Conservation (phyloP, 2,888 invertebrate genomes). For the Euspilapteryx auroguttella region DNA sequence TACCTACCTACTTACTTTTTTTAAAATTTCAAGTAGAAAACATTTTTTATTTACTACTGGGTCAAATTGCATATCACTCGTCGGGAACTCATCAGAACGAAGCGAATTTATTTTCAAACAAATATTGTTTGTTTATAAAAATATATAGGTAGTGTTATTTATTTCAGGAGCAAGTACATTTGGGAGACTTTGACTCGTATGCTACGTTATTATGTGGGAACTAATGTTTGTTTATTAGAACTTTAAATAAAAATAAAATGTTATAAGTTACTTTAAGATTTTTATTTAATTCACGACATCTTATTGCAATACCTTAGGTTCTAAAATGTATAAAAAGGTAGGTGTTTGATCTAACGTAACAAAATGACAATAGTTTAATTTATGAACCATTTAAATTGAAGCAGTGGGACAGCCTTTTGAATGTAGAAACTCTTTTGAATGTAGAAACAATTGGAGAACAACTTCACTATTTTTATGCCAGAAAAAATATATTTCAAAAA, state of each 20-base stretch:
- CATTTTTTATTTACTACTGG: background rate
- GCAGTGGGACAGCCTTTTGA: no score
- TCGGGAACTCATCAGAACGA: no score
- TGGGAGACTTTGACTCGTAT: constrained; percentile 65
- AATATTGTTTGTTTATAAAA: no score
- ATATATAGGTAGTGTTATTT: no score
- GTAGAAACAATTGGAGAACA: no score
- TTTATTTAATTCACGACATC: constrained; percentile 39
- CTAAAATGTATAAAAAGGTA: constrained; percentile 15
- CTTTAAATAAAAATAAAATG: background rate
- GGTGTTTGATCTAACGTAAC: background rate
- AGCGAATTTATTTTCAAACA: no score
- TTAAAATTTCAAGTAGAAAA: background rate
- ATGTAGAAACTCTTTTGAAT: no score
- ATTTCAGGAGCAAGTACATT: constrained; percentile 70
- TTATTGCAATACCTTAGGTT: constrained; percentile 29
- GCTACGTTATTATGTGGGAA: constrained; percentile 37
- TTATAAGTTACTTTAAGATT: constrained; percentile 21
- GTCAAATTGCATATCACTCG: no score
- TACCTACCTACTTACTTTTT: background rate
- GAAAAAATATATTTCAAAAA: no score
- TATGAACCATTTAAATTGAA: background rate
- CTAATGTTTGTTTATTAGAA: constrained; percentile 6
- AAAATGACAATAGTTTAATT: background rate
- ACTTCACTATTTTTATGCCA: no score